Conservation (phyloP, 2,113 vertebrate genomes). For the Anarrhichthys ocellatus region DNA sequence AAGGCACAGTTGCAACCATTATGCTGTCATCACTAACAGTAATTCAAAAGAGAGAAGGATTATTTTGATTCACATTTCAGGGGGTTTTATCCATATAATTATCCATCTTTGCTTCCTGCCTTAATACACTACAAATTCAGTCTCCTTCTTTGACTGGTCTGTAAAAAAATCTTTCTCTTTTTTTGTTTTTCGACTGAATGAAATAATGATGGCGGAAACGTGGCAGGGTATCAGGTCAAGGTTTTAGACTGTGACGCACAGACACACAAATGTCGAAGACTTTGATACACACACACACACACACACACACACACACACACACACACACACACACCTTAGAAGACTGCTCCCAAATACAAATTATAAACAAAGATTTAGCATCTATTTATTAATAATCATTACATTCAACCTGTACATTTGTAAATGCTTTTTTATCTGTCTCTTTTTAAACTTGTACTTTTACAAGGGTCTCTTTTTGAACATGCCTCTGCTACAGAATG, state of each 20-base stretch:
- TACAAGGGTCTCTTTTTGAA: neutral
- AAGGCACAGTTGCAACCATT: constrained; percentile 40
- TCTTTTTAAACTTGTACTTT: neutral
- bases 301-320: neutral
- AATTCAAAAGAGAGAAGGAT: constrained; percentile 29
- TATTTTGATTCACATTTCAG: constrained; percentile 48
- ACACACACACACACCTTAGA: neutral
- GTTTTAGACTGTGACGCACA: neutral
- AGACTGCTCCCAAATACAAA: neutral
- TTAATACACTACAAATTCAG: neutral
- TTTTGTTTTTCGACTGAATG: neutral
- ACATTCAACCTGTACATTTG: neutral
- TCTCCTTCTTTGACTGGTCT: constrained; percentile 2
- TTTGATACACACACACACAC: too few relatives aligned
- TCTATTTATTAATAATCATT: neutral
- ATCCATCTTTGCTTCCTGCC: constrained; percentile 54
- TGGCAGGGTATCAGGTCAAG: neutral
- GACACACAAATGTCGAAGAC: too few relatives aligned
- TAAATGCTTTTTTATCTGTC: neutral
- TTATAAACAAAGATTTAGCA: neutral
- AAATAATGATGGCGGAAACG: neutral
- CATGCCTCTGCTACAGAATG: neutral
- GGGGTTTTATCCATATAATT: constrained; percentile 18
- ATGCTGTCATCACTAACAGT: constrained; percentile 53
- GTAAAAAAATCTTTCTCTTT: neutral